These are phyloP conservation scores for Apamea sordens DNA, from an alignment of 2,888 invertebrate species.

Conservation along the genomic window DNA sequence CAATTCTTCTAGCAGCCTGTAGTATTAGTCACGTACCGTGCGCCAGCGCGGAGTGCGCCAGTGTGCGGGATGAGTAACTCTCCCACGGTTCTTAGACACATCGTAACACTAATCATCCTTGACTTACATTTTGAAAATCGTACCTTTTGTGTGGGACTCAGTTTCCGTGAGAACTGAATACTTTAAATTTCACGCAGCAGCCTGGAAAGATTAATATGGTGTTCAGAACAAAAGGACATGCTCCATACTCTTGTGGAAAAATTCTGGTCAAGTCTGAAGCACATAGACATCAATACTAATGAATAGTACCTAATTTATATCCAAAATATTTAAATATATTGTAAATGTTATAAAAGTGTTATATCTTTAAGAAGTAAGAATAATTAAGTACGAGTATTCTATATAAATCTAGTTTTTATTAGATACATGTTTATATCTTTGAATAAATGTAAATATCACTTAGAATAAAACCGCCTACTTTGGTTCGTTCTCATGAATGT, in stretches of 20 bases:
- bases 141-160: slow-evolving; percentile 86
- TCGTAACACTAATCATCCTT: slow-evolving; percentile 86
- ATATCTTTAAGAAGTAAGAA: slow-evolving; percentile 45
- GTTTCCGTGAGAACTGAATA: slow-evolving; percentile 87
- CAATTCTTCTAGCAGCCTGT: slow-evolving; percentile 70
- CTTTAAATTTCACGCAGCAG: slow-evolving; percentile 78
- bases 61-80: slow-evolving; percentile 77
- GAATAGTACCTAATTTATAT: slow-evolving; percentile 63
- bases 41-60: slow-evolving; percentile 36
- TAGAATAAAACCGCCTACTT: slow-evolving; percentile 43
- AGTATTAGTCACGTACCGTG: slow-evolving; percentile 73
- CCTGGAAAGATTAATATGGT: slow-evolving; percentile 74
- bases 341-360: slow-evolving; percentile 54
- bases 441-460: slow-evolving; percentile 58
- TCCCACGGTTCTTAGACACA: slow-evolving; percentile 85
- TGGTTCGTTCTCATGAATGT: slow-evolving; percentile 14
- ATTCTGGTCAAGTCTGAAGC: slow-evolving; percentile 45
- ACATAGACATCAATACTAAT: slow-evolving; percentile 52
- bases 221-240: slow-evolving; percentile 68
- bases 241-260: slow-evolving; percentile 47
- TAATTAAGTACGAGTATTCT: slow-evolving; percentile 59
- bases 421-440: slow-evolving; percentile 43
- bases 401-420: slow-evolving; percentile 57
- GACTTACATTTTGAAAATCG: slow-evolving; percentile 88
- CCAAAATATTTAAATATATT: slow-evolving; percentile 61